Conservation (phyloP, 2,888 invertebrate genomes). For the Bugula neritina region DNA sequence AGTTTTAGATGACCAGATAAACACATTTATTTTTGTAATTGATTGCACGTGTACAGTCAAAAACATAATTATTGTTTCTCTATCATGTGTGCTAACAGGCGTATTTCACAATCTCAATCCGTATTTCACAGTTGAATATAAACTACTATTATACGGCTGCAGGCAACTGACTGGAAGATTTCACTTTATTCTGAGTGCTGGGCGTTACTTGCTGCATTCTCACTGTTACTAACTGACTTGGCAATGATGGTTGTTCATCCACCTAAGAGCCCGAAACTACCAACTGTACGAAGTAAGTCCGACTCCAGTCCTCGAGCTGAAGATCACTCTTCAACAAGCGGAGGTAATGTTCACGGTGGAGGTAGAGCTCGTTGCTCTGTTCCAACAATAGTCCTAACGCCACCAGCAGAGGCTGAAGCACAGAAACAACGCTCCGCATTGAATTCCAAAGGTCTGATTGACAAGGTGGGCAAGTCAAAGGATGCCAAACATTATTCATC, state of each 20-base stretch:
- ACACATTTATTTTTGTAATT: too few species aligned
- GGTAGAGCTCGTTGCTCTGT: not conserved
- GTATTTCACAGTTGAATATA: too few species aligned
- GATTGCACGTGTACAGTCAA: too few species aligned
- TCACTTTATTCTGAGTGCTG: too few species aligned
- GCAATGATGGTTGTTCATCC: not conserved
- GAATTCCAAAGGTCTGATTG: not conserved
- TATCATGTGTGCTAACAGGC: too few species aligned
- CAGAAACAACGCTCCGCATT: not conserved
- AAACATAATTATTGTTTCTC: too few species aligned
- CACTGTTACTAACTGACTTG: too few species aligned
- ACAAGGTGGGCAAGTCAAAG: not conserved
- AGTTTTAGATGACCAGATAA: too few species aligned
- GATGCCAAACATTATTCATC: not conserved
- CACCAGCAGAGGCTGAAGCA: not conserved
- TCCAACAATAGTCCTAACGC: slow-evolving; percentile 2
- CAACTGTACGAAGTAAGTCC: not conserved
- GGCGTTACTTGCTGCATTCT: too few species aligned
- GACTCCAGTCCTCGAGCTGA: not conserved
- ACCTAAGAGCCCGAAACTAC: not conserved
- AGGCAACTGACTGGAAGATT: too few species aligned
- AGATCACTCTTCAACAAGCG: not conserved
- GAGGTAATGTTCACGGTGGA: not conserved
- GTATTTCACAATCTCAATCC: too few species aligned
- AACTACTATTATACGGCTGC: too few species aligned